A percentile compares a stretch with the other conserved stretches of the same genome.
phyloP scores from a whole-genome alignment of 2,113 vertebrate genomes.

The Ceyx margarethae region DNA sequence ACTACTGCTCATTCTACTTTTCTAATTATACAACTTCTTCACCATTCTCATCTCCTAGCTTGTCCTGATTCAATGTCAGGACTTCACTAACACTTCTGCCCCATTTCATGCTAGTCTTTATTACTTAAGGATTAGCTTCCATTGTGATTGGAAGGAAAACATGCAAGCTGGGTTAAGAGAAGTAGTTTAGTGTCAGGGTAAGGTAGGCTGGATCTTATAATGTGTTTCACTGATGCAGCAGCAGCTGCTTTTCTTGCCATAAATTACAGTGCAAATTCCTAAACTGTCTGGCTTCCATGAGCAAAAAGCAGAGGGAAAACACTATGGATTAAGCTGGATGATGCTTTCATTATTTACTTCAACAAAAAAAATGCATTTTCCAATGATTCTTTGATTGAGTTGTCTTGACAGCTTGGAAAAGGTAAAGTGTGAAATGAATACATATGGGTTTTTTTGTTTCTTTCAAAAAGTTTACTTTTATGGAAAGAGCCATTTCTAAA shows the following conservation, averaged over 20 bases:
- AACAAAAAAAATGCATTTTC: background rate
- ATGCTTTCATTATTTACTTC: background rate
- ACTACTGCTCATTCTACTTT: background rate
- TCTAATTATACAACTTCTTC: background rate
- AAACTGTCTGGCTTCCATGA: background rate
- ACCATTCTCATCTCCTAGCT: background rate
- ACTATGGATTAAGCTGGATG: background rate
- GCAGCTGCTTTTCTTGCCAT: background rate
- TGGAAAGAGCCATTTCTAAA: background rate
- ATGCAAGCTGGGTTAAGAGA: background rate
- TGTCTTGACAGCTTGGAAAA: background rate
- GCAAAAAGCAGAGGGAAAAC: background rate
- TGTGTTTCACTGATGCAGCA: background rate
- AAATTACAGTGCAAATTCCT: background rate
- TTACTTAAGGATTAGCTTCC: background rate
- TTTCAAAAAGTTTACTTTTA: background rate
- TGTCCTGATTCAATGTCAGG: background rate
- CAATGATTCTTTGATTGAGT: background rate
- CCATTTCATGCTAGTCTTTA: background rate
- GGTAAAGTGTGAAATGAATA: accelerated
- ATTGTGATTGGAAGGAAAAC: background rate
- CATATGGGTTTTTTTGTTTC: too few species aligned
- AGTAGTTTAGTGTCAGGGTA: background rate
- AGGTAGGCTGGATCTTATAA: background rate
- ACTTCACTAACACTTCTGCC: background rate